phyloP scores from a whole-genome alignment of 2,888 invertebrate species.

The Masnerella sp. region DNA sequence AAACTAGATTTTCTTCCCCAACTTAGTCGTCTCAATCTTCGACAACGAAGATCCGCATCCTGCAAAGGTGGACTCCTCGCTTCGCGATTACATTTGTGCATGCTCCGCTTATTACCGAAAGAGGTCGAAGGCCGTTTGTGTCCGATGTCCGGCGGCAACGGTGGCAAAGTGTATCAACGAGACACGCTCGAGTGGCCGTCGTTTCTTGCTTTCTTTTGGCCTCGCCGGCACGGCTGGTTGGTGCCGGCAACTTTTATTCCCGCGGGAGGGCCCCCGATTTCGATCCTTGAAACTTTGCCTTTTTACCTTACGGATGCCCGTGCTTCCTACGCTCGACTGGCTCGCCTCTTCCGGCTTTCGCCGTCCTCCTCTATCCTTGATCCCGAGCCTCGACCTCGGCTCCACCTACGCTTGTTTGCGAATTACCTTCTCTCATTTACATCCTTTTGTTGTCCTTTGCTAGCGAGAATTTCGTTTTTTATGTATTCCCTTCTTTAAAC shows the following conservation, averaged over 20 bases:
- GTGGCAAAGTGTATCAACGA: slow-evolving; percentile 64
- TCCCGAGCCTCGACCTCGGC: slow-evolving; percentile 45
- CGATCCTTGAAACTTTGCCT: slow-evolving; percentile 71
- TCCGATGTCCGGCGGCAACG: slow-evolving; percentile 61
- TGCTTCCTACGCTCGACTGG: slow-evolving; percentile 54
- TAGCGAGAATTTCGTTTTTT: slow-evolving; percentile 63
- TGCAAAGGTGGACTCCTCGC: too few relatives aligned
- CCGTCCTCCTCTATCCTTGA: slow-evolving; percentile 43
- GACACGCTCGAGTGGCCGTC: slow-evolving; percentile 64
- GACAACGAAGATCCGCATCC: too few relatives aligned
- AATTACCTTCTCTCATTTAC: slow-evolving; percentile 73
- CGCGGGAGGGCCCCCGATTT: slow-evolving; percentile 71
- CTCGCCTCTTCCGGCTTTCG: slow-evolving; percentile 50
- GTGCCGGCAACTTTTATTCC: slow-evolving; percentile 68
- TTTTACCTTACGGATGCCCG: slow-evolving; percentile 53
- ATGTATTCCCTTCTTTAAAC: slow-evolving; percentile 30
- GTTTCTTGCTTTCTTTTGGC: slow-evolving; percentile 55
- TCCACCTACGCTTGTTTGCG: slow-evolving; percentile 70
- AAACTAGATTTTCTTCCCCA: too few relatives aligned
- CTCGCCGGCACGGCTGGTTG: slow-evolving; percentile 60
- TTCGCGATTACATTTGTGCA: slow-evolving; percentile 33
- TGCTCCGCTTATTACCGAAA: slow-evolving; percentile 46
- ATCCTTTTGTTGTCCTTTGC: slow-evolving; percentile 68
- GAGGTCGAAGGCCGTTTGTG: slow-evolving; percentile 62
- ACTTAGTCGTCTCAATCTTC: too few relatives aligned